A percentile compares a stretch with the other conserved stretches of the same genome.
Conservation (phyloP, 2,797 vertebrate genomes). For the Pteronotus mesoamericanus region DNA sequence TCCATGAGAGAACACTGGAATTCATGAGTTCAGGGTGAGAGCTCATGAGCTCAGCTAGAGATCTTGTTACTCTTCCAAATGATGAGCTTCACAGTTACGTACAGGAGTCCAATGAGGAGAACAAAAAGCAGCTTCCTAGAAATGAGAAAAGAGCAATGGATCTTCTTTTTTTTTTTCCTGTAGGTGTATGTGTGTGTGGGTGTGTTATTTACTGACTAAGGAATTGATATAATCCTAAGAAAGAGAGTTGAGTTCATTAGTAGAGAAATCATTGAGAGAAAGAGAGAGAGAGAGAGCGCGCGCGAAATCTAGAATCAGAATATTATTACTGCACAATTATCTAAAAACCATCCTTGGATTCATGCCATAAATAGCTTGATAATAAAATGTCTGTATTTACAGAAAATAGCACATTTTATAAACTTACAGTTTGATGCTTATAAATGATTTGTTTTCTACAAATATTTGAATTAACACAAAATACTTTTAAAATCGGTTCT, state of each 20-base stretch:
- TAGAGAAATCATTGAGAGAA: background rate
- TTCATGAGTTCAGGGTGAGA: background rate
- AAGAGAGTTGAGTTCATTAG: background rate
- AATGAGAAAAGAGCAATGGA: background rate
- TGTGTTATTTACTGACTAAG: background rate
- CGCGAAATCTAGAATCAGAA: background rate
- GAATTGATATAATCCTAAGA: background rate
- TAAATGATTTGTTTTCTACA: constrained; percentile 46
- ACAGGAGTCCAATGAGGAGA: background rate
- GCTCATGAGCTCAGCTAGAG: background rate
- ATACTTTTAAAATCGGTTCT: constrained; percentile 20
- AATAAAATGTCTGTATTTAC: constrained; percentile 42
- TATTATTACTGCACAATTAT: background rate
- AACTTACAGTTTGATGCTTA: constrained; percentile 28
- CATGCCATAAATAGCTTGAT: constrained; percentile 27
- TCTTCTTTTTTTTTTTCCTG: background rate
- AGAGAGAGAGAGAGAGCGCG: background rate
- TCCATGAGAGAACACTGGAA: background rate
- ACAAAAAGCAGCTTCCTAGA: background rate
- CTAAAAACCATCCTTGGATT: background rate
- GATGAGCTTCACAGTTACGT: background rate
- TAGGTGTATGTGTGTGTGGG: background rate
- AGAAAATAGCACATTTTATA: background rate
- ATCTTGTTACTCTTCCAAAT: background rate
- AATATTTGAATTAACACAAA: constrained; percentile 50